Conservation (phyloP, 2,113 vertebrate species). For the Indicator maculatus region DNA sequence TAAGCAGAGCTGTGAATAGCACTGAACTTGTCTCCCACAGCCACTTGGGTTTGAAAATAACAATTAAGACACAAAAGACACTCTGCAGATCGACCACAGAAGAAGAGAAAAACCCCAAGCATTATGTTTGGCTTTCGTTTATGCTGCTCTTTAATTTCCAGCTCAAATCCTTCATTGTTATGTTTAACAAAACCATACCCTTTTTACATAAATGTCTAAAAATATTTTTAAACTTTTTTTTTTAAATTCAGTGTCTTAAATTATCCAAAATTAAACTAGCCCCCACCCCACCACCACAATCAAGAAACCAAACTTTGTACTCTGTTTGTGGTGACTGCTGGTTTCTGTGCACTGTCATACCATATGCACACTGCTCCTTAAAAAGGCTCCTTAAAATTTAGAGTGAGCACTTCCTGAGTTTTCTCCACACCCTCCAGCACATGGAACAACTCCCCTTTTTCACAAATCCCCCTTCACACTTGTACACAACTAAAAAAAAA, state of each 20-base stretch:
- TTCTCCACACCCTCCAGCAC: not conserved
- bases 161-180: constrained; percentile 45
- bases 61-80: constrained; percentile 51
- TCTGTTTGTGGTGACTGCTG: not conserved
- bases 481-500: not conserved
- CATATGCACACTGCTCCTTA: accelerated
- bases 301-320: constrained; percentile 7
- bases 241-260: constrained; percentile 24
- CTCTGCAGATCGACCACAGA: constrained; percentile 56
- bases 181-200: constrained; percentile 43
- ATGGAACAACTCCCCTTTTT: not conserved
- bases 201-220: constrained; percentile 44
- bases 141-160: constrained; percentile 42
- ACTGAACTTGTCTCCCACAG: constrained; percentile 11
- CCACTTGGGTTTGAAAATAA: constrained; percentile 8
- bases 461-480: not conserved
- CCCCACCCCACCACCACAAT: not conserved
- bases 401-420: not conserved
- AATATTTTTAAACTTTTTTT: constrained; percentile 64
- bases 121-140: constrained; percentile 54
- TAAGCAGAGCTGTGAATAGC: not conserved
- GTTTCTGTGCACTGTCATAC: not conserved
- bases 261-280: constrained; percentile 23
- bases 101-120: constrained; percentile 61
- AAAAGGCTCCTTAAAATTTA: constrained; percentile 6